phyloP scores from a whole-genome alignment of 2,888 invertebrate species.

The Deroplatys truncata region DNA sequence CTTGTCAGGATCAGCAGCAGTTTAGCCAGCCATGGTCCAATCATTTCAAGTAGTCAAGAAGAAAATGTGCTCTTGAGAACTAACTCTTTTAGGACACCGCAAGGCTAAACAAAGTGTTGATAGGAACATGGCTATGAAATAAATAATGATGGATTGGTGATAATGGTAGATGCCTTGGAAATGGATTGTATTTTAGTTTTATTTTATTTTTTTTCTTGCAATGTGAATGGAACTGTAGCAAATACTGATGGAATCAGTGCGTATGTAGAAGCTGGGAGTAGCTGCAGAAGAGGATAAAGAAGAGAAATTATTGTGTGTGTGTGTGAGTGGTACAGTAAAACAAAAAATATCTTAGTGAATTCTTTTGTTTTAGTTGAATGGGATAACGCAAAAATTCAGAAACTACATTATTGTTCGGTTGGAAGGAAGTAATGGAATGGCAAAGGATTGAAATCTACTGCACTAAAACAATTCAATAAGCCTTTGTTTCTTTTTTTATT shows the following conservation, averaged over 20 bases:
- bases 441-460: slow-evolving; percentile 1
- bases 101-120: neutral
- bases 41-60: neutral
- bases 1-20: slow-evolving; percentile 7
- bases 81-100: neutral
- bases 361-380: slow-evolving; percentile 13
- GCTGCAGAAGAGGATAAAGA: neutral
- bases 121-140: neutral
- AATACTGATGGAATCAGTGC: neutral
- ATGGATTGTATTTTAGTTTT: neutral
- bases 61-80: neutral
- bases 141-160: neutral
- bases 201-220: neutral
- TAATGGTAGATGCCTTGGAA: neutral
- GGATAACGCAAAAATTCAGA: neutral
- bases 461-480: neutral
- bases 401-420: slow-evolving; percentile 8
- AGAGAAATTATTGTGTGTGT: slow-evolving; percentile 12
- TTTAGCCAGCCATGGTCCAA: neutral
- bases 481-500: slow-evolving; percentile 14
- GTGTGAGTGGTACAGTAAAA: neutral
- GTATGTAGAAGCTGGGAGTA: neutral
- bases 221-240: neutral
- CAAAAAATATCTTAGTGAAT: slow-evolving; percentile 20
- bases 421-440: neutral